phyloP scores from a whole-genome alignment of 2,797 vertebrate genomes.

The Prunella strophiata region DNA sequence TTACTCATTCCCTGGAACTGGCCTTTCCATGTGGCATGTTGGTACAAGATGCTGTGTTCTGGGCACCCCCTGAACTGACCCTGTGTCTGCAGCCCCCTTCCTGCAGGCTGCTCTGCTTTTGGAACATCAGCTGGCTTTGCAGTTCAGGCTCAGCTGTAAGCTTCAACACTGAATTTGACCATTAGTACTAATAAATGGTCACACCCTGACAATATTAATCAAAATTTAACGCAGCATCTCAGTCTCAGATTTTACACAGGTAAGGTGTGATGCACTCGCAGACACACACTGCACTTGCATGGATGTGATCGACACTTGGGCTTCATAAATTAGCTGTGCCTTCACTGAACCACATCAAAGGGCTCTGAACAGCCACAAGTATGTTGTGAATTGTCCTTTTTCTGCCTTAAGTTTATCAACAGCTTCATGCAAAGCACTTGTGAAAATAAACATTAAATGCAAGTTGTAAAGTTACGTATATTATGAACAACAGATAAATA shows the following conservation, averaged over 20 bases:
- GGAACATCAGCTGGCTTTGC: background rate
- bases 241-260: fast-evolving
- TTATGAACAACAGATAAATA: background rate
- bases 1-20: background rate
- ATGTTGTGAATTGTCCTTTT: background rate
- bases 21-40: background rate
- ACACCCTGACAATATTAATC: background rate
- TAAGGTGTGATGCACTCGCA: background rate
- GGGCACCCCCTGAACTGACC: background rate
- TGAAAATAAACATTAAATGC: background rate
- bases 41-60: background rate
- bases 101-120: background rate
- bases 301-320: fast-evolving
- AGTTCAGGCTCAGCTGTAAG: background rate
- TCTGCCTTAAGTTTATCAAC: background rate
- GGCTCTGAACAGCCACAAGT: background rate
- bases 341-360: background rate
- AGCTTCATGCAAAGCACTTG: background rate
- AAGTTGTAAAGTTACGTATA: background rate
- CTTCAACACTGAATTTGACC: background rate
- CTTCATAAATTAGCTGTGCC: background rate
- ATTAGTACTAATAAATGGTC: background rate
- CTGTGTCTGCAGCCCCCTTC: background rate
- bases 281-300: too few species aligned
- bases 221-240: background rate